Conservation (phyloP, 2,113 vertebrate species). For the Notechis scutatus region DNA sequence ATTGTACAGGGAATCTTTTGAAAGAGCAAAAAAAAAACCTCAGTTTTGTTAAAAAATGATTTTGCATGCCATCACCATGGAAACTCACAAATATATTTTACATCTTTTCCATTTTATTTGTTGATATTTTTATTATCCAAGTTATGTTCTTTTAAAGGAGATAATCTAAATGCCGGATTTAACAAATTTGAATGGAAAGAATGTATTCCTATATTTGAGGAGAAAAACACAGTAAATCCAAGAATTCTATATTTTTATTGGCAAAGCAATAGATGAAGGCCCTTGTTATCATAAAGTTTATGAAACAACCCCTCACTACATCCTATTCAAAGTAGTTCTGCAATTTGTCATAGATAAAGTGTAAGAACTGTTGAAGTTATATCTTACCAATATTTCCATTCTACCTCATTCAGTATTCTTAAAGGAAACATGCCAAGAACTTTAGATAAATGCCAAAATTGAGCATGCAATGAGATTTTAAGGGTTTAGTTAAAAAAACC, state of each 20-base stretch:
- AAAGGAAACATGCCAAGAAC: not conserved
- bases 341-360: slow-evolving; percentile 52
- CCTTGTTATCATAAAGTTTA: slow-evolving; percentile 6
- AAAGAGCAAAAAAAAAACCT: not conserved
- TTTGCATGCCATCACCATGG: not conserved
- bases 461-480: slow-evolving; percentile 9
- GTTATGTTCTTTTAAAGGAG: not conserved
- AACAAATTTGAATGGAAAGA: slow-evolving; percentile 25
- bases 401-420: not conserved
- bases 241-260: slow-evolving; percentile 23
- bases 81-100: not conserved
- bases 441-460: not conserved
- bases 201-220: slow-evolving; percentile 5
- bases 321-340: slow-evolving; percentile 12
- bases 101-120: not conserved
- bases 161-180: slow-evolving; percentile 27
- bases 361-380: slow-evolving; percentile 45
- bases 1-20: not conserved
- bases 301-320: slow-evolving; percentile 28
- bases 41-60: not conserved
- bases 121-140: not conserved
- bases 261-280: not conserved
- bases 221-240: not conserved
- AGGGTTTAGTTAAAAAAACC: not conserved
- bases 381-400: slow-evolving; percentile 29